Conservation (phyloP, 2,888 invertebrate species). For the Steinernema carpocapsae region DNA sequence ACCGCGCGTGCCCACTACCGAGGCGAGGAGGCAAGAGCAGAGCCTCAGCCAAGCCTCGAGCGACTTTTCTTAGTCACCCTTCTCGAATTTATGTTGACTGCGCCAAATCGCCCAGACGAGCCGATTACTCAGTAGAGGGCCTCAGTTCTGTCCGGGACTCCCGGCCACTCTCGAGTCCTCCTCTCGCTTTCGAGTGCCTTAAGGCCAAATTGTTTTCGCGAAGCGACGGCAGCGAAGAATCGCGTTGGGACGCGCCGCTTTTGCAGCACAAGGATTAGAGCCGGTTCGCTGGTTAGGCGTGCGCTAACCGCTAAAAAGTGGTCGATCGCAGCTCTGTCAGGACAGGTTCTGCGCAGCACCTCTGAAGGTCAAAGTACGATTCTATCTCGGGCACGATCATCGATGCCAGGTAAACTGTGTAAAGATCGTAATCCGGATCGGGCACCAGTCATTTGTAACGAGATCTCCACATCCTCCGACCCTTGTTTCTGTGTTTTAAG, state of each 20-base stretch:
- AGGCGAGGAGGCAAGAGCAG: too few relatives aligned
- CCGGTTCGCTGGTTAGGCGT: slow-evolving; percentile 20
- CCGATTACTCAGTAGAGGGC: neutral
- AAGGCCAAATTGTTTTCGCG: slow-evolving; percentile 4
- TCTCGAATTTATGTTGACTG: slow-evolving; percentile 17
- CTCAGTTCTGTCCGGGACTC: neutral
- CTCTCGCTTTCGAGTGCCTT: neutral
- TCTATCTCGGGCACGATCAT: neutral
- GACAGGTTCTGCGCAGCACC: slow-evolving; percentile 5
- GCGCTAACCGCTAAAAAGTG: slow-evolving; percentile 4
- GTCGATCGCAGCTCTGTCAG: neutral
- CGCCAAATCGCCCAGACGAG: slow-evolving; percentile 25
- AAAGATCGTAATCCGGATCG: slow-evolving; percentile 19
- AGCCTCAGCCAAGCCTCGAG: slow-evolving; percentile 1
- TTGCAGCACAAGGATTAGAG: slow-evolving; percentile 16
- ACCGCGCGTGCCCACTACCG: slow-evolving; percentile 3
- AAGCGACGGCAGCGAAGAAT: neutral
- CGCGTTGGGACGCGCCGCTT: slow-evolving; percentile 3
- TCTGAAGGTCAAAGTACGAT: slow-evolving; percentile 30
- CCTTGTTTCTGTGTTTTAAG: too few relatives aligned
- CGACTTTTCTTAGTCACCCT: slow-evolving; percentile 19
- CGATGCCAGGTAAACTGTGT: neutral
- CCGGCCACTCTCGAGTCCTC: neutral
- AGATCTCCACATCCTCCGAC: too few relatives aligned
- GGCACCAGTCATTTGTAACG: neutral